These are phyloP conservation scores for Oxyura jamaicensis DNA, from an alignment of 2,113 vertebrate genomes.

Conservation along the genomic window DNA sequence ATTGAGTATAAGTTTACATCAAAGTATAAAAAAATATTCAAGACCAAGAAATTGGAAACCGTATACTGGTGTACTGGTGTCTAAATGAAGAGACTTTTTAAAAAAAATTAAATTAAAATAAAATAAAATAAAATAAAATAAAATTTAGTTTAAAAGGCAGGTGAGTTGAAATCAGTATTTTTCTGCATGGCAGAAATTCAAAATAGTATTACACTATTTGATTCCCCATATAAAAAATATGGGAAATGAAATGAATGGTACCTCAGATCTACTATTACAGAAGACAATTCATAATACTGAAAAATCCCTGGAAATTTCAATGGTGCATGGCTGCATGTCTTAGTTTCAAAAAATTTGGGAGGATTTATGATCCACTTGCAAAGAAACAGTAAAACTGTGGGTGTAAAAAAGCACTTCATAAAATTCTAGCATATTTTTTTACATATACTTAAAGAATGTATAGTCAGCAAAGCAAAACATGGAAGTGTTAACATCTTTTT, in stretches of 20 bases:
- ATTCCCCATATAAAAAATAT: not conserved
- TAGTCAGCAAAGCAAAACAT: constrained; percentile 24
- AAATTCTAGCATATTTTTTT: constrained; percentile 31
- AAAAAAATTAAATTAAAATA: too few species aligned
- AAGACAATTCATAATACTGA: constrained; percentile 19
- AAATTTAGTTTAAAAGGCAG: not conserved
- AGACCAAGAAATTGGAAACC: not conserved
- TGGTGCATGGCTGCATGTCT: not conserved
- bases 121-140: too few species aligned
- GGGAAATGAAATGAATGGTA: not conserved
- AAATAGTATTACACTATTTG: not conserved
- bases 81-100: not conserved
- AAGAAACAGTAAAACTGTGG: constrained; percentile 35
- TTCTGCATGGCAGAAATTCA: constrained; percentile 5
- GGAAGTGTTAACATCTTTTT: not conserved
- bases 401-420: constrained; percentile 32
- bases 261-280: constrained; percentile 2
- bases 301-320: not conserved
- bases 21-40: not conserved
- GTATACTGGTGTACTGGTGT: not conserved
- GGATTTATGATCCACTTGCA: constrained; percentile 37
- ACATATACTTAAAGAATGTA: not conserved
- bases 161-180: not conserved
- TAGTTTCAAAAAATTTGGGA: not conserved
- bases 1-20: not conserved